phyloP scores from a whole-genome alignment of 2,888 invertebrate genomes.

The Agriopis leucophaearia region DNA sequence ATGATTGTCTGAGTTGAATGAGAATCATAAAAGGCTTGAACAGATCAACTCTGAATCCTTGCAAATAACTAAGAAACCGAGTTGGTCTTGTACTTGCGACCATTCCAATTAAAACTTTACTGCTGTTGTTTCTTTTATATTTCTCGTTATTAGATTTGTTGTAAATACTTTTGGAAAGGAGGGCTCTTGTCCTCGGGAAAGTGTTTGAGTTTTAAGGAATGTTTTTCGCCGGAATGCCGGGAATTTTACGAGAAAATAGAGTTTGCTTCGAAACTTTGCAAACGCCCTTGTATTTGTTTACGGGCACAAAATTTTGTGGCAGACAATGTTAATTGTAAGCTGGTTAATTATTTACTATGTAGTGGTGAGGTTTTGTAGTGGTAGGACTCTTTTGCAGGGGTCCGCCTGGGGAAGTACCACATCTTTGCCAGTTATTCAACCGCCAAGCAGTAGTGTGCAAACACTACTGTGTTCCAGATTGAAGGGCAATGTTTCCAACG shows the following conservation, averaged over 20 bases:
- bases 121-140: slow-evolving; percentile 37
- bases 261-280: slow-evolving; percentile 3
- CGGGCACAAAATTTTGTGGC: not conserved
- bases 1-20: no score
- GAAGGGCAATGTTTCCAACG: no score
- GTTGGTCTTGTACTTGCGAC: slow-evolving; percentile 6
- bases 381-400: no score
- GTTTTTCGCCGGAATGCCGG: slow-evolving; percentile 28
- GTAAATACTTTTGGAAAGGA: slow-evolving; percentile 37
- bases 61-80: slow-evolving; percentile 12
- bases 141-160: slow-evolving; percentile 42
- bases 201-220: slow-evolving; percentile 34
- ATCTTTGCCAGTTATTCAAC: no score
- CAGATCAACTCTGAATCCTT: slow-evolving; percentile 14
- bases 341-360: not conserved
- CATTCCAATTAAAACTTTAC: slow-evolving; percentile 45
- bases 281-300: slow-evolving; percentile 3
- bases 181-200: slow-evolving; percentile 25
- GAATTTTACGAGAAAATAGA: slow-evolving; percentile 22
- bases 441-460: no score
- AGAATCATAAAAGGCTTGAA: not conserved
- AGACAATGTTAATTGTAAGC: not conserved
- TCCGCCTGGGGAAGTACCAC: no score
- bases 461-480: no score
- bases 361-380: no score